Evolutionary conservation across 2,888 invertebrate species (phyloP).

Genomic region (Tenthredo livida): DNA sequence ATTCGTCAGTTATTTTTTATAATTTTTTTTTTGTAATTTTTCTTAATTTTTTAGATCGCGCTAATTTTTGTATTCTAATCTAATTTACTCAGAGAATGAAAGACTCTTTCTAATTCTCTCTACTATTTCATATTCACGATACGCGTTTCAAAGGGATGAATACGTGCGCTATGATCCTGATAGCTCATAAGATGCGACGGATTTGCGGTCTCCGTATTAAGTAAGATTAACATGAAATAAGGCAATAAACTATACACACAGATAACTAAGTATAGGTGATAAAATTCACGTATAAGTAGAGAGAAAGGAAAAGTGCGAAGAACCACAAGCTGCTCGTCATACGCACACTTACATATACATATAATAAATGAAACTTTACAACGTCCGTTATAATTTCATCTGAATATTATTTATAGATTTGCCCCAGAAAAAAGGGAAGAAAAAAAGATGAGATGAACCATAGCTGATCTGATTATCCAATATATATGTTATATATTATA

Average conservation of each 20-base stretch:
- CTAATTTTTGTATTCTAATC: background rate
- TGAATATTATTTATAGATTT: background rate
- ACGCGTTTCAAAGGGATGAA: background rate
- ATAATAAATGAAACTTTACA: background rate
- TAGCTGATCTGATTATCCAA: too few species aligned
- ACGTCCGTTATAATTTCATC: background rate
- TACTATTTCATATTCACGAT: background rate
- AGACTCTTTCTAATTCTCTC: background rate
- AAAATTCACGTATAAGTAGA: background rate
- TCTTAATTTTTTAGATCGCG: background rate
- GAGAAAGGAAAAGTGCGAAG: background rate
- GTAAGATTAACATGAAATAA: conserved; percentile 1
- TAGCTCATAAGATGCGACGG: background rate
- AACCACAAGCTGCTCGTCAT: background rate
- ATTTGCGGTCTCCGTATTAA: conserved; percentile 13
- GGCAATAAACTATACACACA: background rate
- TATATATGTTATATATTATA: too few species aligned
- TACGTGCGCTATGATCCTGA: background rate
- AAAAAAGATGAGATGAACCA: too few species aligned
- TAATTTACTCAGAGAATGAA: background rate
- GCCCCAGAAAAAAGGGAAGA: background rate
- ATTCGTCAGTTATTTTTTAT: background rate
- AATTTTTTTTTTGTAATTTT: background rate
- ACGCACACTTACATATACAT: background rate
- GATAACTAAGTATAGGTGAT: background rate